phyloP scores from a whole-genome alignment of 2,797 vertebrate genomes.

The Labeo calbasu region DNA sequence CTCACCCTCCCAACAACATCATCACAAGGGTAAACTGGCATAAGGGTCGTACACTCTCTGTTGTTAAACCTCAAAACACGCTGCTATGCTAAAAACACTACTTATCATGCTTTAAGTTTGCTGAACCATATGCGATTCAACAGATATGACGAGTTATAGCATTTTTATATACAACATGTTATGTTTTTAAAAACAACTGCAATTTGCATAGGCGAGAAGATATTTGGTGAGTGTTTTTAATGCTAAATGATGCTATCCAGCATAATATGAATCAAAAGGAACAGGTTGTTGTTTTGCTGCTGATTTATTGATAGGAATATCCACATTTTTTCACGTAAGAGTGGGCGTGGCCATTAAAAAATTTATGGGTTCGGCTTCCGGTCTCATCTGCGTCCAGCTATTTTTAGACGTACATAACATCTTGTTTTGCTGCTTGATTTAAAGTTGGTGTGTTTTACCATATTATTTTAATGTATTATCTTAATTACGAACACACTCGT shows the following conservation, averaged over 20 bases:
- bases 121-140: background rate
- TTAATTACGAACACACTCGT: too few species aligned
- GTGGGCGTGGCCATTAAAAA: too few species aligned
- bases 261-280: background rate
- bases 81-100: background rate
- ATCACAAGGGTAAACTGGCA: background rate
- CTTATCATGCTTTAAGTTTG: background rate
- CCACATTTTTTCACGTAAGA: too few species aligned
- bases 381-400: too few species aligned
- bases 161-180: too few species aligned
- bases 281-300: background rate
- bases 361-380: too few species aligned
- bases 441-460: too few species aligned
- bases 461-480: too few species aligned
- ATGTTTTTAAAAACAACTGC: too few species aligned
- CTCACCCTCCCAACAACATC: constrained; percentile 13
- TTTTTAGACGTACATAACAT: too few species aligned
- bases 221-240: background rate
- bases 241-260: background rate
- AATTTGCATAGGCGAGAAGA: background rate
- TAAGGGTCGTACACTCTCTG: background rate
- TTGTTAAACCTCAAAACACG: background rate
- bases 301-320: background rate
- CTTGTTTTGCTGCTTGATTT: too few species aligned
- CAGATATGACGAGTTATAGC: too few species aligned